phyloP scores from a whole-genome alignment of 1,140 invertebrate genomes.

The Ostrea denselamellosa region DNA sequence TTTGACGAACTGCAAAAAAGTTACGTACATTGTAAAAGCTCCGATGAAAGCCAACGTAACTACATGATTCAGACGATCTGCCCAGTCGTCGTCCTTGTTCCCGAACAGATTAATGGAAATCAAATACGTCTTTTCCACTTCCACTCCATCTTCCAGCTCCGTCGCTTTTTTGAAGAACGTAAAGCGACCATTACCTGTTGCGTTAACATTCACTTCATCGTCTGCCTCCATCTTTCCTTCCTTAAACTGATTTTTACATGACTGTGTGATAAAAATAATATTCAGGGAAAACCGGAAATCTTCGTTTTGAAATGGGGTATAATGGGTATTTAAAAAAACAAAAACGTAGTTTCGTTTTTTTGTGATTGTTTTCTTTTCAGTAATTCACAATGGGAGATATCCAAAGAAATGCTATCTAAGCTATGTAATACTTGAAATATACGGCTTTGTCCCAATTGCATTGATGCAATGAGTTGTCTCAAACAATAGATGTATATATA shows the following conservation, averaged over 20 bases:
- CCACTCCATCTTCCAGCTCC: constrained; percentile 47
- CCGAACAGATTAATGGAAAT: constrained; percentile 48
- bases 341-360: too few relatives aligned
- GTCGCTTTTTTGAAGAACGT: constrained; percentile 45
- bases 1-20: constrained; percentile 70
- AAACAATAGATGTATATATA: too few relatives aligned
- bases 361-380: too few relatives aligned
- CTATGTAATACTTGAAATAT: too few relatives aligned
- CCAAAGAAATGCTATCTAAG: too few relatives aligned
- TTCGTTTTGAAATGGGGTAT: too few relatives aligned
- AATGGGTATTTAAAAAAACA: too few relatives aligned
- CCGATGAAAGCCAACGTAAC: constrained; percentile 70
- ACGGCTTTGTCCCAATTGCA: too few relatives aligned
- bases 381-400: too few relatives aligned
- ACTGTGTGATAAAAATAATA: background rate
- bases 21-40: constrained; percentile 63
- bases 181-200: background rate
- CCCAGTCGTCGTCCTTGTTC: constrained; percentile 67
- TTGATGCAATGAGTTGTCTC: too few relatives aligned
- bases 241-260: background rate
- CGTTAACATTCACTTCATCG: constrained; percentile 12
- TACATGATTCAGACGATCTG: constrained; percentile 58
- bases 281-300: too few relatives aligned
- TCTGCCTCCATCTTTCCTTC: background rate
- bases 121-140: constrained; percentile 14